These are phyloP conservation scores for Drosophila rhopaloa DNA, from an alignment of 1,140 invertebrate species.

Conservation along the genomic window DNA sequence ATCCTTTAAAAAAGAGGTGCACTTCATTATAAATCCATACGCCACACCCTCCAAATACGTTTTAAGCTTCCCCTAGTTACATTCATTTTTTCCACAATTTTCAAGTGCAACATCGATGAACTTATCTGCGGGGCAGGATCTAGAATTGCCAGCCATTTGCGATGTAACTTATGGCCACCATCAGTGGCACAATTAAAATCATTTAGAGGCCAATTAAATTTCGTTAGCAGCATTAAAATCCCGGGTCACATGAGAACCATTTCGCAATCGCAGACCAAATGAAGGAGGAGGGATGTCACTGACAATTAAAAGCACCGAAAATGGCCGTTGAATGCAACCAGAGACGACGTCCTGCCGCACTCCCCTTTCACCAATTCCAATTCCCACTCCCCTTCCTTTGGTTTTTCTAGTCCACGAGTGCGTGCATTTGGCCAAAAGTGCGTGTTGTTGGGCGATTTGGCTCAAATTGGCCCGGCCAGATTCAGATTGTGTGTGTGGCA, in stretches of 20 bases:
- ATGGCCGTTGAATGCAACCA: slow-evolving; percentile 66
- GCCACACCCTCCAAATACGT: neutral
- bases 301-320: slow-evolving; percentile 79
- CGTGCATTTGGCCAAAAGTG: slow-evolving; percentile 52
- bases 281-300: slow-evolving; percentile 1
- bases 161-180: slow-evolving; percentile 77
- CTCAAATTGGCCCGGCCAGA: slow-evolving; percentile 55
- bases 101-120: slow-evolving; percentile 22
- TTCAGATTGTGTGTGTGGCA: slow-evolving; percentile 53
- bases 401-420: slow-evolving; percentile 48
- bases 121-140: slow-evolving; percentile 32
- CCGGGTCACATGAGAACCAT: slow-evolving; percentile 79
- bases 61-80: neutral
- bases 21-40: neutral
- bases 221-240: slow-evolving; percentile 81
- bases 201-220: slow-evolving; percentile 83
- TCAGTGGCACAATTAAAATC: slow-evolving; percentile 83
- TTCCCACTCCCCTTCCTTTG: neutral
- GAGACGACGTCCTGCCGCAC: slow-evolving; percentile 25
- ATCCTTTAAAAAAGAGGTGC: too few relatives aligned
- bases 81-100: slow-evolving; percentile 5
- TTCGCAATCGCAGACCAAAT: slow-evolving; percentile 24
- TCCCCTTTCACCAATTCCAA: neutral
- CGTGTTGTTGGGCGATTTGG: slow-evolving; percentile 58
- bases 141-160: slow-evolving; percentile 62